phyloP scores from a whole-genome alignment of 2,888 invertebrate genomes.

The Eurytoma californica region DNA sequence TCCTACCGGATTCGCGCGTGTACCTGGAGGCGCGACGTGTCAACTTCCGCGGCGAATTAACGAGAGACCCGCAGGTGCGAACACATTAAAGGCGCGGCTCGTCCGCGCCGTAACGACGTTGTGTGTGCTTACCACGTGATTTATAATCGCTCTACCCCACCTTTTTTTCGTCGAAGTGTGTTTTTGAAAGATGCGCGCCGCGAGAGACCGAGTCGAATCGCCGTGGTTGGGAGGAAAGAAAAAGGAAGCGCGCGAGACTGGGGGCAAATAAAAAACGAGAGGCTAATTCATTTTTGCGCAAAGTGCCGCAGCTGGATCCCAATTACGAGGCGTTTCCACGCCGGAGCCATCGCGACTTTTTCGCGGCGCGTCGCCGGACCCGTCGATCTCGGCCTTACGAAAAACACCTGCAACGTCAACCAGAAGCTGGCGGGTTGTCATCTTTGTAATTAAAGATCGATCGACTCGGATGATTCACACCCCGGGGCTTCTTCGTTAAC shows the following conservation, averaged over 20 bases:
- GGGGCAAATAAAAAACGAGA: constrained; percentile 38
- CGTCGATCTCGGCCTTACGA: background rate
- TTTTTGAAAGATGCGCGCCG: constrained; percentile 69
- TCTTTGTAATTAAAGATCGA: constrained; percentile 49
- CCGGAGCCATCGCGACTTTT: constrained; percentile 9
- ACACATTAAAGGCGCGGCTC: background rate
- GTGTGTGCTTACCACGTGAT: constrained; percentile 33
- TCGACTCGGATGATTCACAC: constrained; percentile 33
- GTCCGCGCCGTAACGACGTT: constrained; percentile 20
- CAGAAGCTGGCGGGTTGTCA: constrained; percentile 18
- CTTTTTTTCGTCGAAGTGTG: constrained; percentile 66
- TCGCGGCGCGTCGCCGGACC: background rate
- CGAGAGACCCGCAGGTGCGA: constrained; percentile 51
- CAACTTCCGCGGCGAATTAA: constrained; percentile 56
- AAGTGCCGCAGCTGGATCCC: constrained; percentile 52
- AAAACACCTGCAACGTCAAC: constrained; percentile 33
- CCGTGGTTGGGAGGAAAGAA: background rate
- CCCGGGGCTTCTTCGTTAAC: background rate
- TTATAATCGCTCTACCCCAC: constrained; percentile 22
- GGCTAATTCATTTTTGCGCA: constrained; percentile 61
- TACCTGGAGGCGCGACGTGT: constrained; percentile 32
- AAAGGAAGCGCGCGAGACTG: constrained; percentile 17
- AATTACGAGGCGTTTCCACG: constrained; percentile 34
- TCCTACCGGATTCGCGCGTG: constrained; percentile 45
- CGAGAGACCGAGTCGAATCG: constrained; percentile 24